Conservation (phyloP, 2,888 invertebrate species). For the Gisinianus flammeolus region DNA sequence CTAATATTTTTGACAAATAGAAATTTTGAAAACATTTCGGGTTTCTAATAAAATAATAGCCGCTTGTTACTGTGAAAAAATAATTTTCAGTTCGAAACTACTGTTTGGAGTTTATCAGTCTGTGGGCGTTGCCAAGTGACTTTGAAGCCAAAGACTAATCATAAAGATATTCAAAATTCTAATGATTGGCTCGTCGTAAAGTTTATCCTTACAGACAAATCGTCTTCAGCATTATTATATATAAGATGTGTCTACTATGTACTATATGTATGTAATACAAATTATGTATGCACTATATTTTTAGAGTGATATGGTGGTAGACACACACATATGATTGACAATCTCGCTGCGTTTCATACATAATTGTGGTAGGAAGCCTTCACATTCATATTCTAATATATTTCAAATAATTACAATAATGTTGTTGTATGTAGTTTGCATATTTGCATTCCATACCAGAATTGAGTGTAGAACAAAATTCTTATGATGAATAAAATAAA, state of each 20-base stretch:
- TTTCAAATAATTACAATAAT: background rate
- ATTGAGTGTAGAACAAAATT: no score
- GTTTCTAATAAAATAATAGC: background rate
- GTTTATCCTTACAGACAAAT: background rate
- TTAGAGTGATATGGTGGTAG: no score
- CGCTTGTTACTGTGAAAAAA: background rate
- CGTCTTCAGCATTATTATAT: background rate
- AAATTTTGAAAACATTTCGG: background rate
- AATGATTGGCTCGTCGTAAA: background rate
- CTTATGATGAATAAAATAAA: no score
- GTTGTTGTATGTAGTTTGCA: background rate
- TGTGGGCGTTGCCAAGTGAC: conserved; percentile 16
- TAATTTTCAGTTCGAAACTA: background rate
- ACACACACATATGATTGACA: no score
- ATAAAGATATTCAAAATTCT: background rate
- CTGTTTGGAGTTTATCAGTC: background rate
- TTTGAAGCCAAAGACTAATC: background rate
- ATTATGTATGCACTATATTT: background rate
- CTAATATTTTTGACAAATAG: background rate
- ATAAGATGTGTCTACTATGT: background rate
- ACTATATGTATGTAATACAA: background rate
- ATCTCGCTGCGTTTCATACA: background rate
- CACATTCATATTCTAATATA: background rate
- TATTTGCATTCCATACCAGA: no score
- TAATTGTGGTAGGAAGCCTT: background rate